Evolutionary conservation across 2,888 invertebrate genomes (phyloP), one percentile per base, ranked within the genome.

Genomic region (Meteorus cinctellus): DNA sequence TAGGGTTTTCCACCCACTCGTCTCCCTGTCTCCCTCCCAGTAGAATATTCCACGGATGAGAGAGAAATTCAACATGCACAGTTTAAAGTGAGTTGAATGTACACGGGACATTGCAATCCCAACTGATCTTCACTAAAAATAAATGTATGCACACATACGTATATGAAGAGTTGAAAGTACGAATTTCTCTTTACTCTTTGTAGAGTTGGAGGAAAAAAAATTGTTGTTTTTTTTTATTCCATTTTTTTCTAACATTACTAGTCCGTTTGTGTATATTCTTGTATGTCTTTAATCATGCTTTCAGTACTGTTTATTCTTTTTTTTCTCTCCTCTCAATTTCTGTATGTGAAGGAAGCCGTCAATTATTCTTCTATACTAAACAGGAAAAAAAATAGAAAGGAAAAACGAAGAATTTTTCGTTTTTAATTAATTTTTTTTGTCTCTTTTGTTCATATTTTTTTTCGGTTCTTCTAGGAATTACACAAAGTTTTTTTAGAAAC

Each of bases 1-100:
- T 74, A 74, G 67, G 67, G 59, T 34, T 68, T 60, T 48, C 48
- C 34, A 19, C 66, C n/a, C 48, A 24, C 12, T 19, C 19, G 19
- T 19, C 19, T 19, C 55, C 19, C 19, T 5, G 19, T 19, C 19
- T 5, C n/a, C 6, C 19, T 2, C 10, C 19, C 27, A 31, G 12
- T 31, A 69, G 51, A 70, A 75, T 63, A 74, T 74, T 41, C 68
- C 45, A 31, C 5, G 72, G 62, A 48, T 68, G 16, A 74, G 34
- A 66, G 36, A 36, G 34, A 65, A 41, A 74, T 55, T 55, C 55
- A 55, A 60, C 48, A 55, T 55, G 51, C 36, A 34, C 27, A 55
- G 55, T 19, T 55, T 55, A 55, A 55, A 55, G 55, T 55, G 55
- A 55, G 55, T 55, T 55, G 55, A 55, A 55, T 55, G 19, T 55